Conservation (phyloP, 2,113 vertebrate species). For the Elephas maximus region DNA sequence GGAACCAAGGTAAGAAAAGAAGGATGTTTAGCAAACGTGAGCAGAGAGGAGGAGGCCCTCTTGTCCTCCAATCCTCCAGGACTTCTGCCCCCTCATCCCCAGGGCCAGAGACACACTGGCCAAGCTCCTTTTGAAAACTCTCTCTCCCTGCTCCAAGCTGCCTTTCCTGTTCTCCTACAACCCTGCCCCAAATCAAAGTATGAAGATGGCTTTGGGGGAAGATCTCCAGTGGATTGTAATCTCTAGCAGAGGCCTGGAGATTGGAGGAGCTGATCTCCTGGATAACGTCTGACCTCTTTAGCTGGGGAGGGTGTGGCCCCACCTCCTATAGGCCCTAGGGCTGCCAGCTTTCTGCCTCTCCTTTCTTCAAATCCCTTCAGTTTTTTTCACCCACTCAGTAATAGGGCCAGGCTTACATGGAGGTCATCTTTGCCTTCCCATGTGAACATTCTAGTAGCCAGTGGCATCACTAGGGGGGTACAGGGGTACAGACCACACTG, state of each 20-base stretch:
- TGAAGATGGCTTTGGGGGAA: background rate
- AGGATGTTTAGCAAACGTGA: background rate
- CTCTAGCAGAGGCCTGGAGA: background rate
- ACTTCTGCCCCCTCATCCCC: background rate
- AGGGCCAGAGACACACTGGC: background rate
- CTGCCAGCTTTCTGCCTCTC: background rate
- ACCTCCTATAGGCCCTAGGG: background rate
- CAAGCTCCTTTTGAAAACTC: background rate
- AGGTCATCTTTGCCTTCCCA: background rate
- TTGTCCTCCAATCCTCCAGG: background rate
- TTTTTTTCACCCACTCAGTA: background rate
- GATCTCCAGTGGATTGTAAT: background rate
- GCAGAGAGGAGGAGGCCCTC: background rate
- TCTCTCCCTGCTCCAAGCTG: background rate
- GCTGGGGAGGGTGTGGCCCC: background rate
- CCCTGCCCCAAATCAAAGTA: background rate
- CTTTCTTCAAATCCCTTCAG: background rate
- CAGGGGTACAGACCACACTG: no score
- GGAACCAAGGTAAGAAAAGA: background rate
- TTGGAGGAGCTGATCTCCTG: background rate
- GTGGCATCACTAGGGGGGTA: no score
- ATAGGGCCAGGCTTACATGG: background rate
- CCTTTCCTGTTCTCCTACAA: background rate
- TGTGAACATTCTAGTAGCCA: background rate
- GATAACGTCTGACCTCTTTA: background rate